Conservation (phyloP, 2,113 vertebrate genomes). For the Cygnus atratus region DNA sequence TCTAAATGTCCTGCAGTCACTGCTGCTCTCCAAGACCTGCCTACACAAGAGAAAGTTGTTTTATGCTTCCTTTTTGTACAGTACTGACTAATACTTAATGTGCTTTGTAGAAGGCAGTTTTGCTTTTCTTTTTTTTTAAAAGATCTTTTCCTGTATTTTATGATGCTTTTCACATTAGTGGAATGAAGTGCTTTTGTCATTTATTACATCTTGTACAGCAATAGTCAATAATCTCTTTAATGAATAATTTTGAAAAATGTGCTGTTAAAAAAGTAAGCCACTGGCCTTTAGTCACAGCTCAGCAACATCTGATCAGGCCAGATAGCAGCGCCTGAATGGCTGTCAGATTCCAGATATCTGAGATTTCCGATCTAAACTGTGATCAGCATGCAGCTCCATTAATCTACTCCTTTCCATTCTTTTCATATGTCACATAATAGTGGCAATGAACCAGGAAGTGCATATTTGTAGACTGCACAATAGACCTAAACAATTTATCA, state of each 20-base stretch:
- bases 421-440: slow-evolving; percentile 54
- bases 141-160: not conserved
- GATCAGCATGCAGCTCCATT: slow-evolving; percentile 30
- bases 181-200: not conserved
- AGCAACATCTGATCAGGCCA: not conserved
- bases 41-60: not conserved
- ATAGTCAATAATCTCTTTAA: not conserved
- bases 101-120: not conserved
- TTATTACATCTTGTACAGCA: not conserved
- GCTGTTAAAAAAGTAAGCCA: not conserved
- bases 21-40: not conserved
- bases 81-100: not conserved
- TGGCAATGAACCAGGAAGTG: slow-evolving; percentile 69
- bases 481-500: slow-evolving; percentile 72
- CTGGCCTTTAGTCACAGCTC: not conserved
- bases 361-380: not conserved
- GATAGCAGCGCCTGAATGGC: not conserved
- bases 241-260: not conserved
- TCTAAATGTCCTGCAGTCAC: not conserved
- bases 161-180: not conserved
- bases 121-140: not conserved
- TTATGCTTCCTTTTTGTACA: not conserved
- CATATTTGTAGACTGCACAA: slow-evolving; percentile 48
- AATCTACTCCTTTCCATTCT: slow-evolving; percentile 51
- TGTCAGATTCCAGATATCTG: not conserved